phyloP scores from a whole-genome alignment of 30 jellyfish, hydroid and myxozoan genomes.

The Mastigias papua region DNA sequence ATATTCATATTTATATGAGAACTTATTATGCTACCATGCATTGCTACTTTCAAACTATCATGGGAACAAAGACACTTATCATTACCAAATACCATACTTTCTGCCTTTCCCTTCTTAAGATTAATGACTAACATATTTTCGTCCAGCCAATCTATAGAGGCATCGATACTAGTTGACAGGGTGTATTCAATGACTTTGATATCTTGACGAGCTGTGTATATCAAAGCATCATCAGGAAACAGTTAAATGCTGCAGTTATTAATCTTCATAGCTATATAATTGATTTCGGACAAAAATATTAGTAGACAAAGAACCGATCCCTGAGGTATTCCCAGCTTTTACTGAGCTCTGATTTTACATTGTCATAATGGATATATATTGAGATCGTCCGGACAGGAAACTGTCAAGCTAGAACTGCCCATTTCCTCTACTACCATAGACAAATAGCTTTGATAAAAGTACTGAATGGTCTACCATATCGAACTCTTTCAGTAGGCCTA shows the following conservation, averaged over 20 bases:
- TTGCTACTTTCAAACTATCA: slow-evolving; percentile 24
- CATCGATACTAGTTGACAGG: slow-evolving; percentile 39
- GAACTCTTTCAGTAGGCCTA: slow-evolving; percentile 56
- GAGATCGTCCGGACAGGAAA: slow-evolving; percentile 51
- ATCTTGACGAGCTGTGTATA: slow-evolving; percentile 36
- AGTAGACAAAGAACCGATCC: slow-evolving; percentile 72
- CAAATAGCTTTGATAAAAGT: slow-evolving; percentile 58
- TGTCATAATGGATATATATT: slow-evolving; percentile 50
- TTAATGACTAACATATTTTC: slow-evolving; percentile 53
- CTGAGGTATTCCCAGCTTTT: slow-evolving; percentile 64
- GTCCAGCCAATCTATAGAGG: slow-evolving; percentile 55
- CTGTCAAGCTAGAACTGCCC: slow-evolving; percentile 53
- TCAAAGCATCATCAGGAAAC: slow-evolving; percentile 72
- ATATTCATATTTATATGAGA: slow-evolving; percentile 21
- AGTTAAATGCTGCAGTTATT: slow-evolving; percentile 37
- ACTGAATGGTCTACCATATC: slow-evolving; percentile 64
- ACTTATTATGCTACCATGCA: slow-evolving; percentile 24
- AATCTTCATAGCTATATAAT: slow-evolving; percentile 18
- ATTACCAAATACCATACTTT: slow-evolving; percentile 28
- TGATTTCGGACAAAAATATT: slow-evolving; percentile 47
- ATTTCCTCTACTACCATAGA: slow-evolving; percentile 58
- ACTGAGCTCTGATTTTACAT: slow-evolving; percentile 8
- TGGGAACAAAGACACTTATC: slow-evolving; percentile 31
- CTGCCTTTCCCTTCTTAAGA: slow-evolving; percentile 40
- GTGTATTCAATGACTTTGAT: slow-evolving; percentile 50